Evolutionary conservation across 2,797 vertebrate species (phyloP).

Genomic region (Danio jaintianensis): DNA sequence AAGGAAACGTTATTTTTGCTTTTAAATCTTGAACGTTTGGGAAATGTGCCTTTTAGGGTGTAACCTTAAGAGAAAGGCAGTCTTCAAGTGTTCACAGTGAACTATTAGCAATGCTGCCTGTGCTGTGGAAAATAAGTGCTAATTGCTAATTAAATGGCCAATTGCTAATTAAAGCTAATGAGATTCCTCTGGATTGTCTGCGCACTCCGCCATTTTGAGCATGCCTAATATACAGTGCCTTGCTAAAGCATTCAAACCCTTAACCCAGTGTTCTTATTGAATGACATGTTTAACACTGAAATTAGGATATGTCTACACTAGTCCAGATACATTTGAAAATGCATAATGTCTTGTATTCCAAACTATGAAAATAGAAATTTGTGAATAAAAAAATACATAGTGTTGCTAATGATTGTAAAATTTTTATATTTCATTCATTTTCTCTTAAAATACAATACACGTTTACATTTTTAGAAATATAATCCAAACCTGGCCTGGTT

Average conservation of each 20-base stretch:
- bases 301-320: not conserved
- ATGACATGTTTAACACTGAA: not conserved
- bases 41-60: not conserved
- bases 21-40: no score
- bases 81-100: slow-evolving; percentile 31
- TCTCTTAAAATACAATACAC: no score
- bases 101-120: slow-evolving; percentile 49
- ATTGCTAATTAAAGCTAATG: slow-evolving; percentile 55
- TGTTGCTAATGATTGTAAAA: no score
- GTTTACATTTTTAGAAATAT: no score
- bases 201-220: slow-evolving; percentile 5
- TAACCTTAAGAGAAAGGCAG: slow-evolving; percentile 10
- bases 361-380: no score
- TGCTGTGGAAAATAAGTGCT: slow-evolving; percentile 22
- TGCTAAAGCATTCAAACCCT: not conserved
- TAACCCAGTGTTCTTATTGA: not conserved
- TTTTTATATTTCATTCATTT: no score
- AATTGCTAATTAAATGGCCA: slow-evolving; percentile 42
- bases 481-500: no score
- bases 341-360: no score
- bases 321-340: no score
- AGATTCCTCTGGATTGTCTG: slow-evolving; percentile 36
- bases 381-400: no score
- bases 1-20: not conserved
- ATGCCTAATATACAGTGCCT: slow-evolving; percentile 25